A percentile compares a stretch with the other conserved stretches of the same genome.
Conservation (phyloP, 1,140 invertebrate species). For the Hyposmocoma kahamanoa region DNA sequence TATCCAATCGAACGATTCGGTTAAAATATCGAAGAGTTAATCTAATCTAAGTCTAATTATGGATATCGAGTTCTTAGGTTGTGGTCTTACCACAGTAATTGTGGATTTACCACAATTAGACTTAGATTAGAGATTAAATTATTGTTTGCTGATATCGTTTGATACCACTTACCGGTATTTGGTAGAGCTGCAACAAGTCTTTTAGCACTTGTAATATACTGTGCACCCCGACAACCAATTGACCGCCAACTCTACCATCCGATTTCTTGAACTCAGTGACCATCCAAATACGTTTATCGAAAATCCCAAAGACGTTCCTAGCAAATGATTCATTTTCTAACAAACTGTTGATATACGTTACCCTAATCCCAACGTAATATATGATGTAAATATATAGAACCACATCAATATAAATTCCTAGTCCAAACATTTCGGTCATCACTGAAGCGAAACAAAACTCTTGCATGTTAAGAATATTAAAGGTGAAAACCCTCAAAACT, state of each 20-base stretch:
- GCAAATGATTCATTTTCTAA: slow-evolving; percentile 3
- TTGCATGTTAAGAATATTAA: slow-evolving; percentile 11
- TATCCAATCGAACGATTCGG: too few species aligned
- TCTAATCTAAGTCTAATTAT: too few species aligned
- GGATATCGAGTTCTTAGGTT: too few species aligned
- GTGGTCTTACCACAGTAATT: too few species aligned
- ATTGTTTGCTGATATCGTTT: too few species aligned
- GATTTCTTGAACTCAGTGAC: neutral
- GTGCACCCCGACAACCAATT: slow-evolving; percentile 13
- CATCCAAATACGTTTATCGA: neutral
- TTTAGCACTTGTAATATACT: slow-evolving; percentile 18
- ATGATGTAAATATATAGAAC: slow-evolving; percentile 18
- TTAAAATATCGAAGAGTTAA: too few species aligned
- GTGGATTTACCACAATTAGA: too few species aligned
- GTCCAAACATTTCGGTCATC: neutral
- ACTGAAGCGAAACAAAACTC: slow-evolving; percentile 8
- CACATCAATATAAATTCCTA: slow-evolving; percentile 18
- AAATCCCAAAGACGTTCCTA: neutral
- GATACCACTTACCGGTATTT: slow-evolving; percentile 33
- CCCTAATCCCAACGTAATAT: slow-evolving; percentile 19
- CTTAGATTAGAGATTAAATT: neutral
- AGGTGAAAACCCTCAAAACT: slow-evolving; percentile 8
- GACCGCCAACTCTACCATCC: slow-evolving; percentile 2
- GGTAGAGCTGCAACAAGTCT: slow-evolving; percentile 24
- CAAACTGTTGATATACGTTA: slow-evolving; percentile 18